These are phyloP conservation scores for Pristionchus fissidentatus DNA, from an alignment of 2,888 invertebrate genomes.

Conservation along the genomic window DNA sequence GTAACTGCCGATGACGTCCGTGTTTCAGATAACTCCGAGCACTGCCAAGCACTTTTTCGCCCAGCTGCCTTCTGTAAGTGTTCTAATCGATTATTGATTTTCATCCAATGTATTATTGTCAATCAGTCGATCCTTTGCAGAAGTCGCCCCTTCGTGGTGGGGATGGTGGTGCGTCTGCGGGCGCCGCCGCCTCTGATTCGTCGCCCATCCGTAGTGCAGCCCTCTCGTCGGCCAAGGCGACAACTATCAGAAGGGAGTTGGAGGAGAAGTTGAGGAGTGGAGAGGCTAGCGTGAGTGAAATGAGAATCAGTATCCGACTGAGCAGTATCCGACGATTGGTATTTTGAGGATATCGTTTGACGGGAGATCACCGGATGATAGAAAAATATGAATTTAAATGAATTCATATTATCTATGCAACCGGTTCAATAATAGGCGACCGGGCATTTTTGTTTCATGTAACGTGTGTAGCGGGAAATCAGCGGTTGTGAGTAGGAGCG, in stretches of 20 bases:
- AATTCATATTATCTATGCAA: too few species aligned
- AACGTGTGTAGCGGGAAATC: too few species aligned
- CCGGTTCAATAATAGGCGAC: too few species aligned
- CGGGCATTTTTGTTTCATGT: too few species aligned
- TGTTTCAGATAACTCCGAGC: slow-evolving; percentile 43
- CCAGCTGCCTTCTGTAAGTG: slow-evolving; percentile 30
- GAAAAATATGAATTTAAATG: too few species aligned
- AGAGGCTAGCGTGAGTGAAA: slow-evolving; percentile 32
- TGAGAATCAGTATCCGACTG: not conserved
- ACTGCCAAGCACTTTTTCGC: slow-evolving; percentile 48
- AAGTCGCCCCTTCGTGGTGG: slow-evolving; percentile 2
- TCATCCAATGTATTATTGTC: too few species aligned
- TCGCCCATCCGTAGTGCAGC: slow-evolving; percentile 43
- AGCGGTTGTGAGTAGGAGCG: too few species aligned
- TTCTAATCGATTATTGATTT: not conserved
- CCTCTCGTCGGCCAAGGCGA: slow-evolving; percentile 35
- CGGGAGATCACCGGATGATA: too few species aligned
- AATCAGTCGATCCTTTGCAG: too few species aligned
- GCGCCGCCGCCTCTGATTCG: slow-evolving; percentile 6
- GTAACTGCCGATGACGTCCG: not conserved
- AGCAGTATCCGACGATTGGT: not conserved
- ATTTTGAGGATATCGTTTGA: too few species aligned
- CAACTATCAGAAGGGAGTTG: slow-evolving; percentile 49
- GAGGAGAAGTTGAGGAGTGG: slow-evolving; percentile 55
- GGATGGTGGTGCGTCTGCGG: not conserved